Evolutionary conservation across 2,113 vertebrate species (phyloP).

Genomic region (Syrrhaptes paradoxus): DNA sequence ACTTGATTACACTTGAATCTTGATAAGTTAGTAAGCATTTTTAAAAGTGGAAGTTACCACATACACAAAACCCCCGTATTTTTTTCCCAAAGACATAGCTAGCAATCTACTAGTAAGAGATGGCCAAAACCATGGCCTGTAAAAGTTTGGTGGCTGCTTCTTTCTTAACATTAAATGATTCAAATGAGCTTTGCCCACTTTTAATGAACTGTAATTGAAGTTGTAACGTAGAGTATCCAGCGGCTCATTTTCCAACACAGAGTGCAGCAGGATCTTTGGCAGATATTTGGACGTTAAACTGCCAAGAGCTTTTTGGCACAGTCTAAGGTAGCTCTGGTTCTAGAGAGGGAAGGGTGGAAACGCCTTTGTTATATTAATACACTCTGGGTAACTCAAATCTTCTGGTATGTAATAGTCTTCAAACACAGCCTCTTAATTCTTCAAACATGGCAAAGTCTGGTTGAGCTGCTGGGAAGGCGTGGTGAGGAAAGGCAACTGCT

Average conservation of each 20-base stretch:
- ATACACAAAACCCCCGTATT: neutral
- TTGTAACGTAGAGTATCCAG: neutral
- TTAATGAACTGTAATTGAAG: slow-evolving; percentile 16
- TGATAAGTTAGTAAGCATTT: accelerated
- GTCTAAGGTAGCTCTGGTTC: neutral
- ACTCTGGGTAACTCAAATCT: neutral
- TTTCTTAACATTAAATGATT: neutral
- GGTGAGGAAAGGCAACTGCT: neutral
- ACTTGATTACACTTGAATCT: neutral
- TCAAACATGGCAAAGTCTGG: neutral
- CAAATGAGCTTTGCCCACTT: neutral
- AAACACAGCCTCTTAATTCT: neutral
- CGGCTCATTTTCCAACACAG: neutral
- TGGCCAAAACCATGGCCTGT: neutral
- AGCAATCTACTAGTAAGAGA: neutral
- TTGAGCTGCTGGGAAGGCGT: neutral
- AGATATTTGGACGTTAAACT: neutral
- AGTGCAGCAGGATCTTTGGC: neutral
- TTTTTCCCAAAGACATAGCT: neutral
- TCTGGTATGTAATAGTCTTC: neutral
- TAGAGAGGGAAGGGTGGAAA: slow-evolving; percentile 23
- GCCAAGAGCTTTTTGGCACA: slow-evolving; percentile 34
- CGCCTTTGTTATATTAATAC: neutral
- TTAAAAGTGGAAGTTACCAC: neutral
- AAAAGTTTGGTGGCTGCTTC: neutral